phyloP scores from a whole-genome alignment of 2,113 vertebrate species.

The Spilogale gracilis region DNA sequence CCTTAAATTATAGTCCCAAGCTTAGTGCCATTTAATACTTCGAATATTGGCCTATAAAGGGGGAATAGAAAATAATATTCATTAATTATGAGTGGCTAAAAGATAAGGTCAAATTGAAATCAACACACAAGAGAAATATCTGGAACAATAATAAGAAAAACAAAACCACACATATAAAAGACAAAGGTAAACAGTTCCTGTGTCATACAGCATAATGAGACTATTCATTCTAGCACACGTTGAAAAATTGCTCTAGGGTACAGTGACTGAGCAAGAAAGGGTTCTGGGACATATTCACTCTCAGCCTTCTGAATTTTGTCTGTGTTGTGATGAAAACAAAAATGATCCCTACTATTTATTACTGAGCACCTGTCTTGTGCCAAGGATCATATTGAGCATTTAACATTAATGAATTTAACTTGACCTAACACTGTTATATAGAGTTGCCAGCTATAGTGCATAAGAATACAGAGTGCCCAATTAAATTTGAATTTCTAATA shows the following conservation, averaged over 20 bases:
- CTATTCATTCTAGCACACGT: background rate
- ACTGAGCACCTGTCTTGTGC: background rate
- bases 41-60: background rate
- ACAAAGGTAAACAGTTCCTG: background rate
- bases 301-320: background rate
- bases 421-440: background rate
- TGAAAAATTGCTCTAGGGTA: background rate
- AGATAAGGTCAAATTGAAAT: slow-evolving; percentile 31
- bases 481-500: slow-evolving; percentile 34
- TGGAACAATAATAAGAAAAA: slow-evolving; percentile 35
- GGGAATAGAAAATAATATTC: slow-evolving; percentile 1
- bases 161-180: background rate
- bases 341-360: background rate
- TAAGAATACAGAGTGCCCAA: background rate
- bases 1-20: background rate
- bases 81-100: slow-evolving; percentile 33
- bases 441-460: background rate
- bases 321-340: background rate
- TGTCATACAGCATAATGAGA: accelerated
- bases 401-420: background rate
- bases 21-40: background rate
- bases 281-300: background rate
- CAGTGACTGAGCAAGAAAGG: background rate
- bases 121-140: background rate
- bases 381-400: background rate